Evolutionary conservation across 2,888 invertebrate genomes (phyloP).

Genomic region (Cantharis rustica): DNA sequence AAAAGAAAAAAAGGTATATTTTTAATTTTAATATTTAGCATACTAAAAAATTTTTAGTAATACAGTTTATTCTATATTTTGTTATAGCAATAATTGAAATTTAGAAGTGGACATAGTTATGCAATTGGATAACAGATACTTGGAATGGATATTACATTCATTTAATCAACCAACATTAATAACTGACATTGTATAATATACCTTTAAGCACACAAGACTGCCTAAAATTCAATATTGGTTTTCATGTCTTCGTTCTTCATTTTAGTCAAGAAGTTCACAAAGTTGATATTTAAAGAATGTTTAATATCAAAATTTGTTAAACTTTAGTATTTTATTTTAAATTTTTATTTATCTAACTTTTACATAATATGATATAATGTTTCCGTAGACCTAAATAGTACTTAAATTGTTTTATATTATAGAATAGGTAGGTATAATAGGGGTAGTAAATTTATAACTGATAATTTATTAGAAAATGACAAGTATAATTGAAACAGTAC

Average conservation of each 20-base stretch:
- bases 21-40: too few relatives aligned
- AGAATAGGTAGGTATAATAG: neutral
- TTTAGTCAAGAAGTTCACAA: neutral
- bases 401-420: neutral
- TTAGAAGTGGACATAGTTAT: neutral
- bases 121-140: neutral
- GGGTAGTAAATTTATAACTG: neutral
- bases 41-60: too few relatives aligned
- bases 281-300: neutral
- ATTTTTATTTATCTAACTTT: neutral
- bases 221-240: neutral
- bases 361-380: neutral
- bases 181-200: neutral
- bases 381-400: neutral
- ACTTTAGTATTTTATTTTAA: neutral
- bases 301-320: neutral
- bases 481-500: slow-evolving; percentile 13
- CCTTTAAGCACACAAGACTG: neutral
- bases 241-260: neutral
- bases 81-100: neutral
- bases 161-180: neutral
- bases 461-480: slow-evolving; percentile 2
- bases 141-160: neutral
- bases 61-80: neutral
- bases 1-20: too few relatives aligned